phyloP scores from a whole-genome alignment of 1,140 invertebrate genomes.

The Orius laevigatus region DNA sequence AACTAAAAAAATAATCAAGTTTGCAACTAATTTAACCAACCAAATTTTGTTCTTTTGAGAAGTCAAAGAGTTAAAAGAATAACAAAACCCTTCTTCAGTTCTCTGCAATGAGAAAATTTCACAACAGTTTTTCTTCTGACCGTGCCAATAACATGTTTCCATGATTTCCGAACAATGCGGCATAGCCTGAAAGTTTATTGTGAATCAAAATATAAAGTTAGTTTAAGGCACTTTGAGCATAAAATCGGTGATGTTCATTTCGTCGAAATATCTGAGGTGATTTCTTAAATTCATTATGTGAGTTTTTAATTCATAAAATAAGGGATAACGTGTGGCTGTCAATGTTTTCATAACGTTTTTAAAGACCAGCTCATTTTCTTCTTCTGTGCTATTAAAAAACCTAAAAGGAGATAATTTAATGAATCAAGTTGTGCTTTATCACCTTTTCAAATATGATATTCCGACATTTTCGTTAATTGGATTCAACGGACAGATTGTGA shows the following conservation, averaged over 20 bases:
- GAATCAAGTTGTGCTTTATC: background rate
- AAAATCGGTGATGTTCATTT: slow-evolving; percentile 21
- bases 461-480: slow-evolving; percentile 20
- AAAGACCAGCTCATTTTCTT: slow-evolving; percentile 2
- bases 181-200: slow-evolving; percentile 19
- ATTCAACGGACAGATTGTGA: slow-evolving; percentile 23
- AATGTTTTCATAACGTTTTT: slow-evolving; percentile 18
- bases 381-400: no score
- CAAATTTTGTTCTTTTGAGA: slow-evolving; percentile 12
- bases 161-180: slow-evolving; percentile 23
- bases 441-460: slow-evolving; percentile 20
- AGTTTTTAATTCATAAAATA: slow-evolving; percentile 17
- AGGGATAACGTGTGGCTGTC: slow-evolving; percentile 19
- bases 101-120: slow-evolving; percentile 23
- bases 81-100: slow-evolving; percentile 26
- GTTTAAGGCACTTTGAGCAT: slow-evolving; percentile 17
- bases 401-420: no score
- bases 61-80: slow-evolving; percentile 24
- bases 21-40: no score
- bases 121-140: slow-evolving; percentile 20
- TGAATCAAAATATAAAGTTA: background rate
- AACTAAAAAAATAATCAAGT: no score
- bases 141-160: slow-evolving; percentile 23
- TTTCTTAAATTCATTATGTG: slow-evolving; percentile 10
- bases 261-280: slow-evolving; percentile 14